Percentiles rank a stretch among this genome's conserved stretches.
Conservation (phyloP, 1,140 invertebrate species). For the Mya arenaria region DNA sequence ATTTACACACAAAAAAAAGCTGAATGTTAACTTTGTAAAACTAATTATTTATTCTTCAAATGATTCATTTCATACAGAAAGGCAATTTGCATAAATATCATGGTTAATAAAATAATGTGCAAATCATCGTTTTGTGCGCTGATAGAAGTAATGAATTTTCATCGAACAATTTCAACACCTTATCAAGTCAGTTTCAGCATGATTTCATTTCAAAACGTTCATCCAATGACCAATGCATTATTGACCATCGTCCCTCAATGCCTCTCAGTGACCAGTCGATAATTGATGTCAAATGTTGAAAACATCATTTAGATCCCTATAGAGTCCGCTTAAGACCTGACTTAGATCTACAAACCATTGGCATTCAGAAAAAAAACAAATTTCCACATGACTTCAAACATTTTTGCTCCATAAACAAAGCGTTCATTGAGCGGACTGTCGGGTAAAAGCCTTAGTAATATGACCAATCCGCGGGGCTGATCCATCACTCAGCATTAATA, state of each 20-base stretch:
- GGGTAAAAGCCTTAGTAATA: neutral
- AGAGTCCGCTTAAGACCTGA: neutral
- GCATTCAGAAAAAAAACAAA: neutral
- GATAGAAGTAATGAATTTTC: too few relatives aligned
- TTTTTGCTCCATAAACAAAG: neutral
- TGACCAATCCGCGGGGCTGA: neutral
- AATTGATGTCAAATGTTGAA: slow-evolving; percentile 5
- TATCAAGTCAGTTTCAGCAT: neutral
- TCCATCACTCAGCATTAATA: neutral
- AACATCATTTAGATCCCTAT: neutral
- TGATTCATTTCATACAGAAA: too few relatives aligned
- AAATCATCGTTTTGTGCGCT: too few relatives aligned
- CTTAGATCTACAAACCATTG: neutral
- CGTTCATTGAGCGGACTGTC: neutral
- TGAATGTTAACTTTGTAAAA: too few relatives aligned
- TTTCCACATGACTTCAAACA: neutral
- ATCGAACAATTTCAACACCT: neutral
- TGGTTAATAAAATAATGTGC: too few relatives aligned
- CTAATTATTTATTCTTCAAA: too few relatives aligned
- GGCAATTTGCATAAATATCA: too few relatives aligned
- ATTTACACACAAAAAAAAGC: too few relatives aligned
- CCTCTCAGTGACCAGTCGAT: neutral
- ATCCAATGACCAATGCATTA: neutral
- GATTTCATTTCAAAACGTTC: neutral
- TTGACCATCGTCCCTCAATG: neutral